phyloP scores from a whole-genome alignment of 2,113 vertebrate genomes.

The Rhinichthys klamathensis region DNA sequence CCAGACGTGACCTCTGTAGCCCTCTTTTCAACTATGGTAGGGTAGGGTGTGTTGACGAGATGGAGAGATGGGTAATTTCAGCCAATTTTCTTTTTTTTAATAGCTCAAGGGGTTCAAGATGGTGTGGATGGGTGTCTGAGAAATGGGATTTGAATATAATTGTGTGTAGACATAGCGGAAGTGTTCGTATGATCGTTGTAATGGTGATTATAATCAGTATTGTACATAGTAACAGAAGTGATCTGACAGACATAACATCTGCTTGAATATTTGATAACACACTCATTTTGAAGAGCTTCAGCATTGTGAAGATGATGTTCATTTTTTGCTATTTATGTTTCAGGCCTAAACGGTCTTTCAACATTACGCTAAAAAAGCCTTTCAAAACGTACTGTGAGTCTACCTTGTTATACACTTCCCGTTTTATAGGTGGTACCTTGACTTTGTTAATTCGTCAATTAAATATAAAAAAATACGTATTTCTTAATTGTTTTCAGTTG shows the following conservation, averaged over 20 bases:
- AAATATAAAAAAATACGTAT: too few relatives aligned
- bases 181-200: not conserved
- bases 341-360: not conserved
- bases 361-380: not conserved
- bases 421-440: too few relatives aligned
- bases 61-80: constrained; percentile 33
- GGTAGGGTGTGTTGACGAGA: constrained; percentile 45
- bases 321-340: not conserved
- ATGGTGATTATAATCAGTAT: not conserved
- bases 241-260: not conserved
- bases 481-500: too few relatives aligned
- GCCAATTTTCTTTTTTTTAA: constrained; percentile 43
- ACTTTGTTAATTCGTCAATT: too few relatives aligned
- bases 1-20: constrained; percentile 82
- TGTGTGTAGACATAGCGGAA: not conserved
- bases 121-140: constrained; percentile 9
- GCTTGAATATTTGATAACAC: not conserved
- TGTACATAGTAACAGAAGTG: not conserved
- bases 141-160: constrained; percentile 33
- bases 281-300: not conserved
- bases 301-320: not conserved
- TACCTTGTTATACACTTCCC: too few relatives aligned
- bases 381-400: not conserved
- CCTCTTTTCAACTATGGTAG: constrained; percentile 65
- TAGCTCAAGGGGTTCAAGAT: constrained; percentile 15